Evolutionary conservation across 2,888 invertebrate genomes (phyloP), one percentile per base, ranked within the genome.

Genomic region (Stegana nigrithorax): DNA sequence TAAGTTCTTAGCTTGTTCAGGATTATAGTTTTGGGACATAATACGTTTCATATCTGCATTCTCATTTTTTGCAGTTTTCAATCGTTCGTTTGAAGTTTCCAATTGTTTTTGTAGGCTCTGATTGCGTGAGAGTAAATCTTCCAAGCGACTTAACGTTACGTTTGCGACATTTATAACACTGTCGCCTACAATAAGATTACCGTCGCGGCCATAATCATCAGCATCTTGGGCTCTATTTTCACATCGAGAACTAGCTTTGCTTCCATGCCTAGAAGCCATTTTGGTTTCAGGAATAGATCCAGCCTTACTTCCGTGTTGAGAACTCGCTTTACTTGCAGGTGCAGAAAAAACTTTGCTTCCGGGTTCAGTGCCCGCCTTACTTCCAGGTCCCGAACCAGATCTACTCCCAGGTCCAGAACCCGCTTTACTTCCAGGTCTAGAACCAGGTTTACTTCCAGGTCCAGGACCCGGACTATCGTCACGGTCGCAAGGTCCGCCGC

Each of bases 131-230:
- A 82, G 62, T 8, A 78, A n/a, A 1, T 73, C 68, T 27, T 81
- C 73, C 66, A 83, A 60, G 2, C 68, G 70, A 0, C 67, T 63
- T 32, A 83, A 69, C 23, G 73, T 71, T 2, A 70, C 56, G 10
- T 73, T 71, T 21, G 83, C 79, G 56, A 74, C 73, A 57, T 68
- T 65, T 0, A 83, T 59, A 0, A 83, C 68, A 63, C 82, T 81
- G 39, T 83, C 83, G 12, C 71, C 74, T 2, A 63, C 65, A 32
- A 73, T 23, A 6, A 70, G 32, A 17, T 39, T 55, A 19, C 26
- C 63, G 45, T 45, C 59, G 1, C 59, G 53, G 1, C 32, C 53
- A 29, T 55, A 55, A n/a, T 12, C 4, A 10, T 19, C 53, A 0
- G 39, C 45, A 39, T 14, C 44, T 1, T 36, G 29, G 12, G 42